phyloP scores from a whole-genome alignment of 2,888 invertebrate genomes.

The Branchipolynoe longqiensis region DNA sequence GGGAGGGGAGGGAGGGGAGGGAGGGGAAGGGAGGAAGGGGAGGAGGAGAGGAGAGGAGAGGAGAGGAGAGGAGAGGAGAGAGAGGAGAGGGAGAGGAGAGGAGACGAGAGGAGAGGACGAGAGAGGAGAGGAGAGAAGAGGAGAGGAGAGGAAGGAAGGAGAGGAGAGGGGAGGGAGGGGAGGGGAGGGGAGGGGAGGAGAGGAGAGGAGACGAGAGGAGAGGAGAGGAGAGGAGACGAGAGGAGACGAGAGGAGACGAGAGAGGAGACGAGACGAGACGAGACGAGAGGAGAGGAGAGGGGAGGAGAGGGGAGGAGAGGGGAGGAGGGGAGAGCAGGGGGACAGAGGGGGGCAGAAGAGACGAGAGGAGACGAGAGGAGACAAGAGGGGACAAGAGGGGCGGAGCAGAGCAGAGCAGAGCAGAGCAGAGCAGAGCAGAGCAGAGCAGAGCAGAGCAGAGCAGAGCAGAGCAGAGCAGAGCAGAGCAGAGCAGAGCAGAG shows the following conservation, averaged over 20 bases:
- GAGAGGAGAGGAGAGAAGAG: background rate
- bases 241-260: background rate
- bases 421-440: too few species aligned
- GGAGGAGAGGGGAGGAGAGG: background rate
- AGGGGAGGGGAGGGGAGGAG: background rate
- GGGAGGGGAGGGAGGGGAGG: background rate
- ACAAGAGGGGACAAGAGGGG: background rate
- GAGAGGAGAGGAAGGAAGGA: background rate
- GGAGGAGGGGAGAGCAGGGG: background rate
- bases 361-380: background rate
- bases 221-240: background rate
- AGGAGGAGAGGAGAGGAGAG: background rate
- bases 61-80: background rate
- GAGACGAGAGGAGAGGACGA: too few species aligned
- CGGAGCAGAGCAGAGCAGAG: background rate
- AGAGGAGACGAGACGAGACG: too few species aligned
- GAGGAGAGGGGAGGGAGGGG: background rate
- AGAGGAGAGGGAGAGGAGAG: background rate
- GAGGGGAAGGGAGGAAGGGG: conserved; percentile 10
- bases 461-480: too few species aligned
- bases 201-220: background rate
- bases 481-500: too few species aligned
- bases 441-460: too few species aligned
- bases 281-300: background rate
- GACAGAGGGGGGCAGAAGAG: background rate